Evolutionary conservation across 2,113 vertebrate genomes (phyloP), one percentile per base, ranked within the genome.

Genomic region (Nothobranchius furzeri): DNA sequence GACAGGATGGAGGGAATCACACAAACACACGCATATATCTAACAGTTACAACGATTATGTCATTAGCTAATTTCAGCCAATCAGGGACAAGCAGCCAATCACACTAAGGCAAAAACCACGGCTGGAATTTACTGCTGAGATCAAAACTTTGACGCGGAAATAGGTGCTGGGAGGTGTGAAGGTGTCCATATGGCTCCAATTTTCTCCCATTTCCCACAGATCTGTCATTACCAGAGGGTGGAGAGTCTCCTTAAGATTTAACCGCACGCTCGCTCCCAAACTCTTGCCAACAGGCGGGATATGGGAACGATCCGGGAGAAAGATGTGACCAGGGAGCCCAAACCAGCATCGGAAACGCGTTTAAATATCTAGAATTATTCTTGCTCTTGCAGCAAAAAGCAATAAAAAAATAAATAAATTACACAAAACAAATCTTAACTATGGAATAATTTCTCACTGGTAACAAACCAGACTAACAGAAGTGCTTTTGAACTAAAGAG

Each of bases 51-150:
- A 45, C 35, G 68, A 82, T 82, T 65, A 66, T 53, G 54, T 60
- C 71, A 70, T 75, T 77, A 73, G 64, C 80, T 76, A 70, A 82
- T 64, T 61, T 4, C 14, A 78, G 83, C 82, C 79, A 70, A 17
- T 73, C 83, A 78, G 43, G 15, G 43, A 42, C 10, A 37, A 0
- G 36, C 79, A 43, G 73, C 83, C 83, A 82, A 77, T 82, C 62
- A 15, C 30, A 7, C 15, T 12, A 9, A 62, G 51, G 14, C 30
- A 63, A 1, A 49, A 17, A 49, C 14, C 47, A 49, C 15, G 15
- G n/a, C 6, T 6, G n/a, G 15, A 49, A 49, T 49, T n/a, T 15
- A n/a, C 13, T 48, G 40, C 40, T 42, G 40, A 8, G 7, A 40
- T 12, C 4, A 12, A 10, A 45, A 45, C 43, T 10, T 45, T 12